Evolutionary conservation across 2,113 vertebrate species (phyloP).

Genomic region (Dinomys branickii): DNA sequence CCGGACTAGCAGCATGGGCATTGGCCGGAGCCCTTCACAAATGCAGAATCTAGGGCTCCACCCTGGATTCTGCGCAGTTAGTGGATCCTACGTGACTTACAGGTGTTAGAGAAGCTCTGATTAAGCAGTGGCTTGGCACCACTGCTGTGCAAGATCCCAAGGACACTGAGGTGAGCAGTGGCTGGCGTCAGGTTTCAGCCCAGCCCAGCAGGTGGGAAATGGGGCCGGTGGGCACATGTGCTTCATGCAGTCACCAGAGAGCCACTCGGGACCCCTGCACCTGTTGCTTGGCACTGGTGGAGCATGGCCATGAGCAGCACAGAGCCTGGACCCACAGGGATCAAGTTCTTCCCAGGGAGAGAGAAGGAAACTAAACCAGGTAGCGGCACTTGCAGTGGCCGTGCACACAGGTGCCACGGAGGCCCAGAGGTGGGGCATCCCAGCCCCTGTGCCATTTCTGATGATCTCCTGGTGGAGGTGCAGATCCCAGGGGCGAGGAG

Average conservation of each 20-base stretch:
- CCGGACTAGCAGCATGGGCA: neutral
- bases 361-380: neutral
- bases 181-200: neutral
- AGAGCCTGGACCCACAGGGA: neutral
- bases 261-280: neutral
- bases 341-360: neutral
- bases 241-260: neutral
- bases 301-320: fast-evolving
- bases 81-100: neutral
- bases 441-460: fast-evolving
- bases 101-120: neutral
- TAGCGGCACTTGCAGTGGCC: fast-evolving
- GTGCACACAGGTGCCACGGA: fast-evolving
- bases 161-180: neutral
- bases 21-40: neutral
- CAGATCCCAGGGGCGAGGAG: neutral
- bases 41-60: fast-evolving
- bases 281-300: neutral
- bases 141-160: fast-evolving
- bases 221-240: no score
- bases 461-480: neutral
- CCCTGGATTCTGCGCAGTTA: neutral
- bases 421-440: no score
- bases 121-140: neutral
- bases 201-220: neutral